Evolutionary conservation across 2,888 invertebrate genomes (phyloP), one percentile per base, ranked within the genome.

Genomic region (Eilema depressum): DNA sequence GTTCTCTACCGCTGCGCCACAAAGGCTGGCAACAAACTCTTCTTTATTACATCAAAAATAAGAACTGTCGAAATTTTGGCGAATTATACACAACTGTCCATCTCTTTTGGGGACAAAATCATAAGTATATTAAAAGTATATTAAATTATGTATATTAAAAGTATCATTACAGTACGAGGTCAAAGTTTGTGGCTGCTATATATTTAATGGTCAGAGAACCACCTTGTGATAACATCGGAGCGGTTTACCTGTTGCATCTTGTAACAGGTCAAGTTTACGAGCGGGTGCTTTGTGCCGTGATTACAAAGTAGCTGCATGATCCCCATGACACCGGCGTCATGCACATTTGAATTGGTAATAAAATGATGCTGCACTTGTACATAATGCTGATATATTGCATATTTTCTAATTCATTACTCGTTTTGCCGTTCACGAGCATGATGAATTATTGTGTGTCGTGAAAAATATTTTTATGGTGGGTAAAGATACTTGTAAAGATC

Each of bases 241-340:
- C 25, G 37, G 57, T 60, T 70, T 70, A 66, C 70, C 66, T 70
- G 66, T 63, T 63, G 56, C 56, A 26, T 70, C 60, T 61, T 53
- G 64, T 65, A 61, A 1, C 70, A 63, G 63, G 59, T 70, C 59
- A 70, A 70, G 63, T 70, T 67, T 66, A 67, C 47, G 47, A 70
- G 69, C 33, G 3, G 47, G 17, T 60, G 56, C 0, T 26, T 12
- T 26, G 41, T 41, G 70, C 25, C 57, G 56, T 66, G 70, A 30
- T 66, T 70, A 66, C 56, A 37, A 70, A 70, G 37, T 56, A 63
- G 26, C 26, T 23, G 59, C 37, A n/a, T 60, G 61, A 33, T n/a
- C n/a, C n/a, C 7, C 53, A n/a, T 53, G 20, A 53, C 53, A 53
- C 8, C 47, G n/a, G 10, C n/a, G 10, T 53, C 53, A 53, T 53